These are phyloP conservation scores for Hyphantria cunea DNA, from an alignment of 1,140 invertebrate species.

Conservation along the genomic window DNA sequence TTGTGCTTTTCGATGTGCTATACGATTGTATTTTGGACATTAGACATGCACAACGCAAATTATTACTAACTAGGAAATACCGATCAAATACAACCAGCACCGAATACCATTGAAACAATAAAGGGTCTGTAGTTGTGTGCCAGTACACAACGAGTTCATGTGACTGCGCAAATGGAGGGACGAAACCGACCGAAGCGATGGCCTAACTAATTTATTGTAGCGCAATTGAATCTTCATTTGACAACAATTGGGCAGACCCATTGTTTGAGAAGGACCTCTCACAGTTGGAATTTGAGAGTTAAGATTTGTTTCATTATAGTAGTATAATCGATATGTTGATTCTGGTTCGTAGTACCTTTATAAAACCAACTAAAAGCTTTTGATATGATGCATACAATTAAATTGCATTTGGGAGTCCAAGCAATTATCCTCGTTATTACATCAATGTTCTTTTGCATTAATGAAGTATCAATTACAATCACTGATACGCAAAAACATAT, in stretches of 20 bases:
- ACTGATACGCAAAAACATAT: too few relatives aligned
- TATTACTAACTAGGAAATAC: conserved; percentile 27
- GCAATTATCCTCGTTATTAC: too few relatives aligned
- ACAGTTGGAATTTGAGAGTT: conserved; percentile 45
- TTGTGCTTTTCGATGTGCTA: too few relatives aligned
- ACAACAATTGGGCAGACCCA: conserved; percentile 69
- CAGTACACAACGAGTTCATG: conserved; percentile 35
- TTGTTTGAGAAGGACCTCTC: conserved; percentile 48
- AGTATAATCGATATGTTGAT: conserved; percentile 29
- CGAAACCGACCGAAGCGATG: conserved; percentile 27
- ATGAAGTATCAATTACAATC: too few relatives aligned
- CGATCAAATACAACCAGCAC: conserved; percentile 22
- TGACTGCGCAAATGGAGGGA: conserved; percentile 60
- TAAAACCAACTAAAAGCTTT: background rate
- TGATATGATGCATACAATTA: too few relatives aligned
- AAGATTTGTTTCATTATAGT: conserved; percentile 64
- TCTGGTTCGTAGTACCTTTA: background rate
- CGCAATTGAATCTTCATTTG: conserved; percentile 77
- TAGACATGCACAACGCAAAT: background rate
- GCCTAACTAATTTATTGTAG: conserved; percentile 70
- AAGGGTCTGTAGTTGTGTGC: conserved; percentile 2
- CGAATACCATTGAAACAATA: conserved; percentile 25
- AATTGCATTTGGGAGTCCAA: too few relatives aligned
- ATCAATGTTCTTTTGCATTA: too few relatives aligned
- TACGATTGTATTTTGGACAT: too few relatives aligned